phyloP scores from a whole-genome alignment of 2,113 vertebrate genomes.

The Bos taurus region DNA sequence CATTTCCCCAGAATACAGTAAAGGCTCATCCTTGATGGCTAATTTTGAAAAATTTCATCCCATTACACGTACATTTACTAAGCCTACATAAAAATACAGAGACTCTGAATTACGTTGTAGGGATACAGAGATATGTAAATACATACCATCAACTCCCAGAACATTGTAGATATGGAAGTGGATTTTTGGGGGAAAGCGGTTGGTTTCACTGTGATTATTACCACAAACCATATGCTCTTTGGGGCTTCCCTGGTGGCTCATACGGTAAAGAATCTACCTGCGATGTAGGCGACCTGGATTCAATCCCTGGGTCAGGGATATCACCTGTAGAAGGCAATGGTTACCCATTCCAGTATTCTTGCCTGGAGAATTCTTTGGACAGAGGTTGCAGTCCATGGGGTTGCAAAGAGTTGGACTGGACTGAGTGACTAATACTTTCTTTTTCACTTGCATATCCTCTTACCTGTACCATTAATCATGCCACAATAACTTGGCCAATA shows the following conservation, averaged over 20 bases:
- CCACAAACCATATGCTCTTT: background rate
- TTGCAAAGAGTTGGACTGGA: background rate
- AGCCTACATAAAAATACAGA: background rate
- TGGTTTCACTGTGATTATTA: background rate
- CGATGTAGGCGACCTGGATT: fast-evolving
- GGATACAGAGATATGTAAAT: background rate
- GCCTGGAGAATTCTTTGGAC: background rate
- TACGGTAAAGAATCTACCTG: background rate
- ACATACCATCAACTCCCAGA: background rate
- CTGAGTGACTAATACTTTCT: background rate
- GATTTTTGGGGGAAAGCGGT: background rate
- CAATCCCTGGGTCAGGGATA: background rate
- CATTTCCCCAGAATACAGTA: background rate
- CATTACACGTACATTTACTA: background rate
- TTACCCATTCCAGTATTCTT: background rate
- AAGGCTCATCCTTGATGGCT: background rate
- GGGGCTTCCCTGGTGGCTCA: background rate
- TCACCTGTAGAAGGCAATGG: background rate
- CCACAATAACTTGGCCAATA: conserved; percentile 90
- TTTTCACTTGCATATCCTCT: conserved; percentile 24
- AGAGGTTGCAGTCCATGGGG: background rate
- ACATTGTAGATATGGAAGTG: background rate
- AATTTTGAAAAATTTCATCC: background rate
- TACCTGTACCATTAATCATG: conserved; percentile 97
- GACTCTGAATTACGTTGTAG: background rate